Evolutionary conservation across 2,888 invertebrate species (phyloP).

Genomic region (Drosophila pegasa): DNA sequence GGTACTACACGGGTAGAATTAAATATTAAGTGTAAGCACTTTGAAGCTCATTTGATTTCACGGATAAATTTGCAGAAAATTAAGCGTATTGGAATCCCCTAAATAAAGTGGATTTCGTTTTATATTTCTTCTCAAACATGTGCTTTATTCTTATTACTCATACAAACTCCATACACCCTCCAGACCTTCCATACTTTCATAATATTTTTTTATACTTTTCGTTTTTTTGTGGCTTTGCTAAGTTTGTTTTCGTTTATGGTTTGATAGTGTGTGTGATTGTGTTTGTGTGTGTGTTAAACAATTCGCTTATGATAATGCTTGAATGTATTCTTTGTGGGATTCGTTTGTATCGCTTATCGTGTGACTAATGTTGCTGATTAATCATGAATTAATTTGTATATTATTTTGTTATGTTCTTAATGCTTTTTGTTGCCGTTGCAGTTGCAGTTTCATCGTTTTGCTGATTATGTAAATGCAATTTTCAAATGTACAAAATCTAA

Average conservation of each 20-base stretch:
- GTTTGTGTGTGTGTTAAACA: constrained; percentile 40
- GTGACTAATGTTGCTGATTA: constrained; percentile 73
- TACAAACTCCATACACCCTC: constrained; percentile 71
- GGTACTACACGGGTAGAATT: constrained; percentile 36
- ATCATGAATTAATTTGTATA: constrained; percentile 51
- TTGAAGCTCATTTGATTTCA: too few species aligned
- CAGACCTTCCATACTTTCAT: constrained; percentile 50
- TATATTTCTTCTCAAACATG: constrained; percentile 81
- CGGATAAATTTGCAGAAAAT: background rate
- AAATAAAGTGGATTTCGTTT: background rate
- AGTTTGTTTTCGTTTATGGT: constrained; percentile 59
- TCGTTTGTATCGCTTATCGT: constrained; percentile 56
- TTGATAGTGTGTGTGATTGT: constrained; percentile 59
- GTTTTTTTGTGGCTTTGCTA: constrained; percentile 57
- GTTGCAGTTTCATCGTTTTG: constrained; percentile 4
- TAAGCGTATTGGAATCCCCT: too few species aligned
- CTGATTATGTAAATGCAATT: constrained; percentile 66
- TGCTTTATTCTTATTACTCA: constrained; percentile 83
- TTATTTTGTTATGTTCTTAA: constrained; percentile 14
- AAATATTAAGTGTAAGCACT: too few species aligned
- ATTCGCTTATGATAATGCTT: constrained; percentile 63
- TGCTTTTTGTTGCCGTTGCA: constrained; percentile 26
- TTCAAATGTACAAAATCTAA: constrained; percentile 71
- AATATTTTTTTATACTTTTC: constrained; percentile 52
- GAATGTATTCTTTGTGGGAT: constrained; percentile 56